These are phyloP conservation scores for Nipponia nippon DNA, from an alignment of 2,113 vertebrate species.

Conservation along the genomic window DNA sequence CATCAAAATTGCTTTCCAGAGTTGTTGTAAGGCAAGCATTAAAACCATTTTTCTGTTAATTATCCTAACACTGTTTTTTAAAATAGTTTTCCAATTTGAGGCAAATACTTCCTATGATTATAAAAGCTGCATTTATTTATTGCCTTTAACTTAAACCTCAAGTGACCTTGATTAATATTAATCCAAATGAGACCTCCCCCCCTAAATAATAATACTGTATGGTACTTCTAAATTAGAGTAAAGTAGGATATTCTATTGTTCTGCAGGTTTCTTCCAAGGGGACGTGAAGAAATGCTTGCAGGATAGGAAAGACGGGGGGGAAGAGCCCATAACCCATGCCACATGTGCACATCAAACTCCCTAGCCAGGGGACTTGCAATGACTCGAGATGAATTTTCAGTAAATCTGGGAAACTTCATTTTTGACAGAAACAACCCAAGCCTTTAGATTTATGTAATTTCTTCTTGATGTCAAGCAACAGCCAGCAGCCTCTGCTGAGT, in stretches of 20 bases:
- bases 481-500: not conserved
- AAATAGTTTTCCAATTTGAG: not conserved
- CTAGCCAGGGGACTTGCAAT: not conserved
- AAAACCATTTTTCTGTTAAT: not conserved
- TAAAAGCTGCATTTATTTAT: not conserved
- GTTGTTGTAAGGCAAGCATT: not conserved
- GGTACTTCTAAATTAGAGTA: not conserved
- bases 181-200: not conserved
- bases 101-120: not conserved
- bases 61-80: not conserved
- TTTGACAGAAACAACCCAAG: not conserved
- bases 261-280: not conserved
- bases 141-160: not conserved
- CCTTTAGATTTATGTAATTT: not conserved
- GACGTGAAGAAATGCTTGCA: not conserved
- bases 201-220: not conserved
- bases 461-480: not conserved
- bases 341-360: accelerated
- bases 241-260: not conserved
- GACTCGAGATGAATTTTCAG: not conserved
- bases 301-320: not conserved
- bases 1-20: not conserved
- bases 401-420: not conserved
- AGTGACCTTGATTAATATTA: not conserved
- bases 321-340: not conserved